Evolutionary conservation across 2,113 vertebrate species (phyloP).

Genomic region (Tringa solitaria): DNA sequence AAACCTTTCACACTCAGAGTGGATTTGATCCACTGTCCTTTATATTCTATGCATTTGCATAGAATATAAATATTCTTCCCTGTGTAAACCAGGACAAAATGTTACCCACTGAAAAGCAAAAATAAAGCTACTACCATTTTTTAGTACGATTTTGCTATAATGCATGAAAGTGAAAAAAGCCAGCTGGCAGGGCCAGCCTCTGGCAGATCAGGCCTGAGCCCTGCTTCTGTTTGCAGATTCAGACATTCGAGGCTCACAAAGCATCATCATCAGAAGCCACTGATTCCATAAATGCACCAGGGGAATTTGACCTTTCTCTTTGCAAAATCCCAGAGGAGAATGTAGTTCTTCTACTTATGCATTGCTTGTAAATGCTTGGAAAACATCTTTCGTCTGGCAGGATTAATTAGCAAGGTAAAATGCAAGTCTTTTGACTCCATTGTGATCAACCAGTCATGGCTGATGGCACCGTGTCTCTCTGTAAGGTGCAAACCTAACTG

Average conservation of each 20-base stretch:
- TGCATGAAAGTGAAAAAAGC: rapidly evolving
- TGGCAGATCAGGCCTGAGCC: not conserved
- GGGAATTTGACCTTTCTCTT: not conserved
- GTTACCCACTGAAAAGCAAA: not conserved
- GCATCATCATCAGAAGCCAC: not conserved
- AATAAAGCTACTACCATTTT: not conserved
- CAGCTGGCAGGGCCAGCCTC: not conserved
- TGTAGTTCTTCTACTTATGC: not conserved
- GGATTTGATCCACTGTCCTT: not conserved
- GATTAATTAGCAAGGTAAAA: not conserved
- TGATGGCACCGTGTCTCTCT: not conserved
- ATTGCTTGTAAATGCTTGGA: not conserved
- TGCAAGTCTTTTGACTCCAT: not conserved
- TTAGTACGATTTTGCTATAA: not conserved
- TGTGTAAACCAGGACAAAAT: not conserved
- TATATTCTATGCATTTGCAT: not conserved
- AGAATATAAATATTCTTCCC: not conserved
- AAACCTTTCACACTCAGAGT: not conserved
- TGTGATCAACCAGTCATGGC: rapidly evolving
- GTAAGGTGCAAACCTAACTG: not conserved
- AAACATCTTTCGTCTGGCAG: not conserved
- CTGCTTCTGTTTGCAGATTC: not conserved
- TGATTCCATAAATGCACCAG: not conserved
- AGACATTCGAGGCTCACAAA: rapidly evolving
- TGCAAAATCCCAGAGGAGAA: not conserved